Base-by-base conservation (phyloP, 1,140 invertebrate species). In the Drosophila truncata region DNA sequence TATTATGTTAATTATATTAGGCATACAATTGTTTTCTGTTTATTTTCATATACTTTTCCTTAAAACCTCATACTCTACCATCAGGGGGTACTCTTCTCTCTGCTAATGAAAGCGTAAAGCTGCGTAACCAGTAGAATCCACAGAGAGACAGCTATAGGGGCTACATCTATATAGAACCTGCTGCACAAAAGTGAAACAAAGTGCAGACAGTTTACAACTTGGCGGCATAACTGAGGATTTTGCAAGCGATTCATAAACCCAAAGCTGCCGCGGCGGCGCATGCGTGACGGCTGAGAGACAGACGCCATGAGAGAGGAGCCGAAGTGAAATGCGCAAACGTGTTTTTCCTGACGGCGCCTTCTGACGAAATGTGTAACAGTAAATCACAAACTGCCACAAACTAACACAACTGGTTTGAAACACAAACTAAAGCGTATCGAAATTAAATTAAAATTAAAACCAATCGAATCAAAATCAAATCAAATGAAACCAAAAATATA, bases 301-400 rank as follows among this genome's bases (percentile, higher is more conserved):
- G n/a, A n/a, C n/a, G 55, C 35, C 29, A 20, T 7, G 6, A 59
- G 27, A 52, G n/a, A n/a, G n/a, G 33, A 37, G 62, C 27, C 29
- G 31, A 29, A 87, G 84, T 87, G 83, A 87, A 87, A 87, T 80
- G 80, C 78, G 77, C 72, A 64, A 84, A 85, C 82, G 55, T 80
- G 82, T 84, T 84, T 79, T 78, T 62, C 57, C 73, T 59, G 52
- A 63, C 58, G 46, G 31, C 54, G 23, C 42, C 63, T 80, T 66
- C 69, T 86, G 75, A 86, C 70, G 54, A 87, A 87, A 87, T 83
- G 65, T 87, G 77, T 83, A 87, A 80, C 83, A 83, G 74, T 77
- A 69, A 77, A 77, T 27, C 47, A 66, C 73, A 58, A 50, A 18
- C 27, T 31, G 13, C 49, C 27, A 50, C 27, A 18, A 60, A 44